A percentile compares a stretch with the other conserved stretches of the same genome.
phyloP scores from a whole-genome alignment of 92 coral and sea anemone species.

The Metridium senile region DNA sequence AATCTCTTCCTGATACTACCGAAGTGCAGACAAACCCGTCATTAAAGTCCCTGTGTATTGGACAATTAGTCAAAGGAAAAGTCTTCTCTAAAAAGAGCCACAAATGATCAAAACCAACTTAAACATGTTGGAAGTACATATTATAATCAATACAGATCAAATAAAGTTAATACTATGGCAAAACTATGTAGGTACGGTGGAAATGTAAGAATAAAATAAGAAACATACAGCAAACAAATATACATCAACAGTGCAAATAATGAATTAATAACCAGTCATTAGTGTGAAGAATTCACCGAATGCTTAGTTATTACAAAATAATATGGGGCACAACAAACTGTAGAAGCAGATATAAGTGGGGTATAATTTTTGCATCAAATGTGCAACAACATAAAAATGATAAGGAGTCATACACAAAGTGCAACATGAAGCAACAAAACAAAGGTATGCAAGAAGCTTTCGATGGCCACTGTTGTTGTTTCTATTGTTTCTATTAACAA shows the following conservation, averaged over 20 bases:
- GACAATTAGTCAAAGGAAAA: conserved; percentile 39
- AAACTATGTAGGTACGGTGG: not conserved
- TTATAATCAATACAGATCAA: not conserved
- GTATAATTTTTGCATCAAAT: conserved; percentile 21
- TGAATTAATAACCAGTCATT: not conserved
- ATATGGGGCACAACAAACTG: not conserved
- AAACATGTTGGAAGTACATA: conserved; percentile 10
- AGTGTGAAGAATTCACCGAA: conserved; percentile 9
- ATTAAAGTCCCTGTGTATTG: conserved; percentile 30
- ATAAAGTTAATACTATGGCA: conserved; percentile 13
- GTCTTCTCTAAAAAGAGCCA: conserved; percentile 12
- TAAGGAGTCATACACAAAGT: not conserved
- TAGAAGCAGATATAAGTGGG: conserved; percentile 33
- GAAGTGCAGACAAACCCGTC: conserved; percentile 15
- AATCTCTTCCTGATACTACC: conserved; percentile 10
- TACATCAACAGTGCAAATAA: conserved; percentile 29
- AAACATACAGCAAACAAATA: conserved; percentile 12
- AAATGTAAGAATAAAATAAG: conserved; percentile 22
- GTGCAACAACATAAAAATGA: conserved; percentile 10
- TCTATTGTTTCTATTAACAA: not conserved
- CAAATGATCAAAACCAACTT: not conserved
- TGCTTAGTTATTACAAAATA: conserved; percentile 15
- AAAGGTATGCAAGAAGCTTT: conserved; percentile 12
- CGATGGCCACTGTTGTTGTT: not conserved
- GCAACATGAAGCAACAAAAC: conserved; percentile 20